Conservation (phyloP, 2,888 invertebrate species). For the Vannuccia rotundouncinata region DNA sequence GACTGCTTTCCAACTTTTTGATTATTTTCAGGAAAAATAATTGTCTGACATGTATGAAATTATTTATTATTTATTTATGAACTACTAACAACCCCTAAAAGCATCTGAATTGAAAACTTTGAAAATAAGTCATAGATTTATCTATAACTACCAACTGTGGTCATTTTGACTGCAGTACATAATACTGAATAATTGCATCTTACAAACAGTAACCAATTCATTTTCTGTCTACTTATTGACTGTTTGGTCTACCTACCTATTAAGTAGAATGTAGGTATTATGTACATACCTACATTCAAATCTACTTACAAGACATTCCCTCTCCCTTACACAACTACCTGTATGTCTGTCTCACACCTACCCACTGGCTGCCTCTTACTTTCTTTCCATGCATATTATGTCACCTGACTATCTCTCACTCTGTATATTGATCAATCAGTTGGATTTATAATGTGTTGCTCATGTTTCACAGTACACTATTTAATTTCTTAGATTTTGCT, state of each 20-base stretch:
- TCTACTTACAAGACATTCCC: too few relatives aligned
- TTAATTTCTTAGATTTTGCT: conserved; percentile 26
- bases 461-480: conserved; percentile 20
- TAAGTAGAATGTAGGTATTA: too few relatives aligned
- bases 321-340: conserved; percentile 3
- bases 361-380: conserved; percentile 15
- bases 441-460: neutral
- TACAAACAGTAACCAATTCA: conserved; percentile 13
- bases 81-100: conserved; percentile 23
- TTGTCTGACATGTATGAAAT: conserved; percentile 14
- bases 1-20: conserved; percentile 24
- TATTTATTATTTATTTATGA: conserved; percentile 13
- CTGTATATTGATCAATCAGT: conserved; percentile 21
- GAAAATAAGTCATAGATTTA: conserved; percentile 8
- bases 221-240: neutral
- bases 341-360: conserved; percentile 24
- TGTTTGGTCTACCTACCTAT: too few relatives aligned
- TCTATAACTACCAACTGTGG: neutral
- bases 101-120: conserved; percentile 21
- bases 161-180: neutral
- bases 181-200: neutral
- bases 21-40: conserved; percentile 5
- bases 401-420: neutral
- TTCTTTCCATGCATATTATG: neutral
- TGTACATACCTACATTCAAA: too few relatives aligned